A percentile compares a stretch with the other conserved stretches of the same genome.
These are phyloP conservation scores for Sebastes diploproa DNA, from an alignment of 2,797 vertebrate species.

Conservation along the genomic window DNA sequence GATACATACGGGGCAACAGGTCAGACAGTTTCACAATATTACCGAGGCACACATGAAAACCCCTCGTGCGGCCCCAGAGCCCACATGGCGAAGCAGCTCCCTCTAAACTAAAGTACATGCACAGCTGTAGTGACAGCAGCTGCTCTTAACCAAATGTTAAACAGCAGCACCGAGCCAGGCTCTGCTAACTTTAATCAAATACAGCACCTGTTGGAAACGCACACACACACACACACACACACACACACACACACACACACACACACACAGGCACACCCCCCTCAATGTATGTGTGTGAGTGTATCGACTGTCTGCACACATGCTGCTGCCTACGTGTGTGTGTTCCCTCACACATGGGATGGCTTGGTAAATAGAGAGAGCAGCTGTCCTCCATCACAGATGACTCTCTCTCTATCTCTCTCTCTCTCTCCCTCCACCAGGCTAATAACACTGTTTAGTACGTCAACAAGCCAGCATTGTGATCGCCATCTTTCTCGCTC, in stretches of 20 bases:
- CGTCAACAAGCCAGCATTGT: constrained; percentile 39
- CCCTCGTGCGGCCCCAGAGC: constrained; percentile 33
- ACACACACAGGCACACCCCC: constrained; percentile 6
- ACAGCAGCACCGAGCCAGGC: constrained; percentile 64
- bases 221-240: background rate
- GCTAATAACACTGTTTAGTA: constrained; percentile 31
- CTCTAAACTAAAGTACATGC: constrained; percentile 55
- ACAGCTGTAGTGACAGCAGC: constrained; percentile 76
- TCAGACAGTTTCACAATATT: constrained; percentile 3
- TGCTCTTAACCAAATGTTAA: constrained; percentile 68
- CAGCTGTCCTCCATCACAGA: constrained; percentile 68
- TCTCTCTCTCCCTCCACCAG: constrained; percentile 6
- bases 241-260: background rate
- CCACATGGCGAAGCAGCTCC: constrained; percentile 37
- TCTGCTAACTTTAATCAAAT: constrained; percentile 68
- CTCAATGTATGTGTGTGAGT: constrained; percentile 3
- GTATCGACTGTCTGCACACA: constrained; percentile 17
- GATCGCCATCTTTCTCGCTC: background rate
- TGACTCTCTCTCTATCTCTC: constrained; percentile 28
- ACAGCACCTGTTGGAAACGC: constrained; percentile 74
- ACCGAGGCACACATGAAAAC: background rate
- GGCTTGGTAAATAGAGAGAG: constrained; percentile 55
- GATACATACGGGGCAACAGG: background rate
- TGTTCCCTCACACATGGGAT: constrained; percentile 32
- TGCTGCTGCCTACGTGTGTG: constrained; percentile 11